These are phyloP conservation scores for Percopsis transmontana DNA, from an alignment of 2,113 vertebrate species.

Conservation along the genomic window DNA sequence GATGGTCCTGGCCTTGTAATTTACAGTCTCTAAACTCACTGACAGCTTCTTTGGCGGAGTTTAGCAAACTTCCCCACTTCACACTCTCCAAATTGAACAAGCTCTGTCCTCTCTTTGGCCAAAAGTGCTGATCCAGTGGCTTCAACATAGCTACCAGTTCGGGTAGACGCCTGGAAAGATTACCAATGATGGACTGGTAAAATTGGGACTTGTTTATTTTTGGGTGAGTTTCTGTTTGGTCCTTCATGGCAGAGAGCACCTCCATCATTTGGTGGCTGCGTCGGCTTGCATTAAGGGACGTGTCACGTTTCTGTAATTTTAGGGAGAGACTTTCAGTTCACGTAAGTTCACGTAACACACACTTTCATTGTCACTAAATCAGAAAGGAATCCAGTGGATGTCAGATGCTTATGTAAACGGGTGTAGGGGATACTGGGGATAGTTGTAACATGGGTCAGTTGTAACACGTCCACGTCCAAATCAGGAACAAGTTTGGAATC, in stretches of 20 bases:
- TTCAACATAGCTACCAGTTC: not conserved
- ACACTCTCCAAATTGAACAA: not conserved
- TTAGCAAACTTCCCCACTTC: constrained; percentile 7
- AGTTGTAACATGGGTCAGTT: too few relatives aligned
- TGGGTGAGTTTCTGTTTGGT: not conserved
- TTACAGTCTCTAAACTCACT: constrained; percentile 8
- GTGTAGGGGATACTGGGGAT: too few relatives aligned
- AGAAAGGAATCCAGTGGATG: not conserved
- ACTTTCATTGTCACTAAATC: not conserved
- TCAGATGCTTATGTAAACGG: not conserved
- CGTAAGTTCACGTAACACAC: not conserved
- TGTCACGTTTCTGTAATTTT: not conserved
- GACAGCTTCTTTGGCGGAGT: not conserved
- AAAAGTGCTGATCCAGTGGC: not conserved
- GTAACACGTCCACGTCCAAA: too few relatives aligned
- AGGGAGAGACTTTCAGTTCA: not conserved
- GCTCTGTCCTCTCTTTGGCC: not conserved
- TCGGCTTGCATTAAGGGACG: not conserved
- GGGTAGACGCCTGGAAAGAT: not conserved
- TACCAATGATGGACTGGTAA: not conserved
- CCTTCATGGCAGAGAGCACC: too few relatives aligned
- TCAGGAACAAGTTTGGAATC: too few relatives aligned
- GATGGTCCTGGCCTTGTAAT: constrained; percentile 4
- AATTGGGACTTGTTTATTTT: not conserved
- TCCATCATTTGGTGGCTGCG: too few relatives aligned